Conservation (phyloP, 1,140 invertebrate genomes). For the Augochlora pura region DNA sequence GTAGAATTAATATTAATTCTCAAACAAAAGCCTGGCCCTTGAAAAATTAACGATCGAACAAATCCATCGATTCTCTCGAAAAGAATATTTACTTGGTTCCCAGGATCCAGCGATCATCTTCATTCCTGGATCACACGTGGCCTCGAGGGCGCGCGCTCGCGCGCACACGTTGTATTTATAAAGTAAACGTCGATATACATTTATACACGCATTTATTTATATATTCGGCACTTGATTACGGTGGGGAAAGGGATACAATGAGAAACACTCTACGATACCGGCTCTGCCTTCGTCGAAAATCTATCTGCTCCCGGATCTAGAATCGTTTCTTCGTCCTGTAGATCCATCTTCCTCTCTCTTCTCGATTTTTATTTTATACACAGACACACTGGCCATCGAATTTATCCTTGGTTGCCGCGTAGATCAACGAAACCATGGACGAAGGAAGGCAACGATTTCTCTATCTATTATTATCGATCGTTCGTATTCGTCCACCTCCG, state of each 20-base stretch:
- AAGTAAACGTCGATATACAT: constrained; percentile 54
- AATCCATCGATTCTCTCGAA: too few species aligned
- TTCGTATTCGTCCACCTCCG: not conserved
- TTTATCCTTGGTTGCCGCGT: constrained; percentile 9
- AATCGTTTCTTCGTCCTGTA: not conserved
- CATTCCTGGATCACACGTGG: not conserved
- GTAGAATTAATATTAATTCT: too few species aligned
- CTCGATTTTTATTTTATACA: constrained; percentile 58
- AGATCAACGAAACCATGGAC: constrained; percentile 50
- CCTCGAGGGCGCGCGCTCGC: not conserved
- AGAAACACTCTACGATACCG: constrained; percentile 25
- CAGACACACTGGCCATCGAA: constrained; percentile 53
- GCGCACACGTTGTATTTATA: constrained; percentile 36
- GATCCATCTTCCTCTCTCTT: not conserved
- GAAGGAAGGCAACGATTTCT: constrained; percentile 42
- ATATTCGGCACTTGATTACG: constrained; percentile 37
- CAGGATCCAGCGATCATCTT: not conserved
- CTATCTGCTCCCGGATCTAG: constrained; percentile 29
- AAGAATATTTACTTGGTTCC: not conserved
- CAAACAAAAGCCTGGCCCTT: too few species aligned
- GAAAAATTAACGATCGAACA: too few species aligned
- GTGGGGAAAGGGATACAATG: constrained; percentile 9
- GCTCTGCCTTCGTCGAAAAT: constrained; percentile 60
- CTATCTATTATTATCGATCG: not conserved
- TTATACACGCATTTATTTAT: constrained; percentile 30